Conservation (phyloP, 2,888 invertebrate genomes). For the Apotomis turbidana region DNA sequence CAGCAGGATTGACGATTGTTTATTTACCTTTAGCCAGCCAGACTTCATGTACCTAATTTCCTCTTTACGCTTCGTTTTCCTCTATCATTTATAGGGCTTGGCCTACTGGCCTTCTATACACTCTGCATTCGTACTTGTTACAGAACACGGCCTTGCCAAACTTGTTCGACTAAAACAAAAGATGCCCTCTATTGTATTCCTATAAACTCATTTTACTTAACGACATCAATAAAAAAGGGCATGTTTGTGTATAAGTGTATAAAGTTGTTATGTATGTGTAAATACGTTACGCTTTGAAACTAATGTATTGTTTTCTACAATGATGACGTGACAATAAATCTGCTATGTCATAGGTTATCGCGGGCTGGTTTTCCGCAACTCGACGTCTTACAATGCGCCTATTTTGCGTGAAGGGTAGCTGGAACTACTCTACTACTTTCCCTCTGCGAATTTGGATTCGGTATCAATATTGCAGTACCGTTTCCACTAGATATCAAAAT, state of each 20-base stretch:
- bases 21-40: neutral
- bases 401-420: too few species aligned
- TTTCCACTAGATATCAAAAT: neutral
- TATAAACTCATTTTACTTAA: neutral
- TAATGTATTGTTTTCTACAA: too few species aligned
- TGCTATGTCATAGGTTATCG: too few species aligned
- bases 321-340: too few species aligned
- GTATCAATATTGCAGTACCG: neutral
- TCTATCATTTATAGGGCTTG: conserved; percentile 3
- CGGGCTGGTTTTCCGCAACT: too few species aligned
- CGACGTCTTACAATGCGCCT: too few species aligned
- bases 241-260: neutral
- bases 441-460: too few species aligned
- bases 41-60: neutral
- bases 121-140: neutral
- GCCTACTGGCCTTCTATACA: conserved; percentile 17
- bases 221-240: neutral
- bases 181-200: conserved; percentile 24
- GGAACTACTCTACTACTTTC: too few species aligned
- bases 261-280: neutral
- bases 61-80: neutral
- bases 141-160: conserved; percentile 29
- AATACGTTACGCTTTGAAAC: neutral
- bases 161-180: conserved; percentile 30
- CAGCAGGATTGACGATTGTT: neutral